A percentile compares a stretch with the other conserved stretches of the same genome.
These are phyloP conservation scores for Phyllotreta striolata DNA, from an alignment of 2,888 invertebrate genomes.

Conservation along the genomic window DNA sequence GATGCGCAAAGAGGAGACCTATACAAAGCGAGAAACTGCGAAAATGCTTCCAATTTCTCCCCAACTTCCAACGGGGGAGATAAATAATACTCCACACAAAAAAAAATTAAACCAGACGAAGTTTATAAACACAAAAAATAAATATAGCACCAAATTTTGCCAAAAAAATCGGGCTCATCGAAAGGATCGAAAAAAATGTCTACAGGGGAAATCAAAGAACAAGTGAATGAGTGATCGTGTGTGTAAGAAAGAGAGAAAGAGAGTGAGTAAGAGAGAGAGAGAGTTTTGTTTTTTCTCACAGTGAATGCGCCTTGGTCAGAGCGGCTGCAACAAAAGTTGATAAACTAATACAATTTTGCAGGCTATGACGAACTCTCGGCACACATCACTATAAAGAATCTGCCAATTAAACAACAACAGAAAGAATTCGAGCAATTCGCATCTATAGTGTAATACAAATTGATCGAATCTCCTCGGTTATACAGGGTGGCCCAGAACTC, in stretches of 20 bases:
- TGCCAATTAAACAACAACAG: conserved; percentile 55
- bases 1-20: conserved; percentile 89
- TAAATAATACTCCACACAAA: too few species aligned
- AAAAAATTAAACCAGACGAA: too few species aligned
- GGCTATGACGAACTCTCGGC: conserved; percentile 61
- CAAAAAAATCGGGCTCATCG: conserved; percentile 12
- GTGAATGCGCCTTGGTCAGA: conserved; percentile 61
- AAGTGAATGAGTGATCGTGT: too few species aligned
- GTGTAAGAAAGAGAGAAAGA: conserved; percentile 47
- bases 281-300: conserved; percentile 34
- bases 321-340: conserved; percentile 62
- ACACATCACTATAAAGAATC: conserved; percentile 59
- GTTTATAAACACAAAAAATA: conserved; percentile 51
- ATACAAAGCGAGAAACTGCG: conserved; percentile 65
- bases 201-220: too few species aligned
- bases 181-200: not conserved
- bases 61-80: too few species aligned
- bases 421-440: conserved; percentile 27
- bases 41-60: conserved; percentile 50
- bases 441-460: conserved; percentile 14
- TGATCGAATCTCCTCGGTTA: conserved; percentile 40
- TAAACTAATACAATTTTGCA: conserved; percentile 54
- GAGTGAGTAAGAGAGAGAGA: conserved; percentile 53
- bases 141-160: conserved; percentile 45
- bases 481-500: too few species aligned